Percentiles rank a stretch among this genome's conserved stretches.
These are phyloP conservation scores for Campylomormyrus tamandua DNA, from an alignment of 2,113 vertebrate genomes.

Conservation along the genomic window DNA sequence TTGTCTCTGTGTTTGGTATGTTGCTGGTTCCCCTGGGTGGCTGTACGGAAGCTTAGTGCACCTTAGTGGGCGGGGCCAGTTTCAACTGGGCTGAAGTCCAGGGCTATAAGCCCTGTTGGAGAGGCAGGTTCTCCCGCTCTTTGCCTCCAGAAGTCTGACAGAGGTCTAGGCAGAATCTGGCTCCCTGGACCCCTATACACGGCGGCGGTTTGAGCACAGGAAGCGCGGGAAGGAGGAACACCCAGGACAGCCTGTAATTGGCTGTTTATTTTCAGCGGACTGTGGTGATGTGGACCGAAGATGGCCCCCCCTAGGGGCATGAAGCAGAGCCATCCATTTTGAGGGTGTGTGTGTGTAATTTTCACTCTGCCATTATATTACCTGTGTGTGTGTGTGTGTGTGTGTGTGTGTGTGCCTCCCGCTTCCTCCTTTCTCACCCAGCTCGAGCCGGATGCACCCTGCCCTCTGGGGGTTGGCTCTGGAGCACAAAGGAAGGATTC, in stretches of 20 bases:
- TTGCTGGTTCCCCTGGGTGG: neutral
- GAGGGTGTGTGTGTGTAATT: neutral
- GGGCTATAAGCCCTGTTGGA: neutral
- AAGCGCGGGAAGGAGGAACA: neutral
- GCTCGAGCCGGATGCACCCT: neutral
- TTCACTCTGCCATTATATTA: neutral
- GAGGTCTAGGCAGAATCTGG: neutral
- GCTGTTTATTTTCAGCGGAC: neutral
- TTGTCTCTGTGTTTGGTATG: neutral
- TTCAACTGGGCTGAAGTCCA: neutral
- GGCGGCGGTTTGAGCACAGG: neutral
- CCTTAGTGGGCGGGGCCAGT: neutral
- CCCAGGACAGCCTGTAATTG: slow-evolving; percentile 10
- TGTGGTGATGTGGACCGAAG: neutral
- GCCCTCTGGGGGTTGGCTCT: neutral
- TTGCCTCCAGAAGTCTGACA: neutral
- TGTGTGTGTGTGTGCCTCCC: neutral
- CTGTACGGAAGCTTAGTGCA: too few species aligned
- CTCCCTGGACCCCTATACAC: neutral
- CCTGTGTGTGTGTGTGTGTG: neutral
- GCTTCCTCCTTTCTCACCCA: neutral
- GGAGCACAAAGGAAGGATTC: neutral
- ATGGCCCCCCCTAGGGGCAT: too few species aligned
- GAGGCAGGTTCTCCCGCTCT: neutral
- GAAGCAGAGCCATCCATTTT: neutral